Conservation (phyloP, 1,140 invertebrate genomes). For the Pseudomyrmex gracilis region DNA sequence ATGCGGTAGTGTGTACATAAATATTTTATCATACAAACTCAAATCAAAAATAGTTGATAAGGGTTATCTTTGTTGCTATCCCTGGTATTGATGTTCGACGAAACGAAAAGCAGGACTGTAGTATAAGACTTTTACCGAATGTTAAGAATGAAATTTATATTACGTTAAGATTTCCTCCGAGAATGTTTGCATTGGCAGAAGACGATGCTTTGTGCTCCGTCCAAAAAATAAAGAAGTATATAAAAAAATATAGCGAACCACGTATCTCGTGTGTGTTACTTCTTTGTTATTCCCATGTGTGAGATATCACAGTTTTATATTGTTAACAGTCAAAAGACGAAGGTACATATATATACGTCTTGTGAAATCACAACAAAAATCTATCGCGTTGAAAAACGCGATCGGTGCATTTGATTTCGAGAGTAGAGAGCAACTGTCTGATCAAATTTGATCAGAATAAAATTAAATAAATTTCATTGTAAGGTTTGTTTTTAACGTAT, state of each 20-base stretch:
- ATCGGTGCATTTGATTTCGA: no score
- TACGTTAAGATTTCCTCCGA: constrained; percentile 15
- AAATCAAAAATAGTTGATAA: constrained; percentile 69
- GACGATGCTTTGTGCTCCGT: constrained; percentile 74
- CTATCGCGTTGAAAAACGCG: not conserved
- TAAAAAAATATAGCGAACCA: constrained; percentile 5
- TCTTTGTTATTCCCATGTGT: not conserved
- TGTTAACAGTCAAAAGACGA: no score
- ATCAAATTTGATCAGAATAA: no score
- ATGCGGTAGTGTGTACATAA: constrained; percentile 3
- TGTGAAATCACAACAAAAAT: not conserved
- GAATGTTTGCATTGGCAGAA: constrained; percentile 67
- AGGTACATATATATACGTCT: no score
- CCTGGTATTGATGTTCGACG: constrained; percentile 30
- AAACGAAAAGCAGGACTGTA: constrained; percentile 36
- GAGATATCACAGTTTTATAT: no score
- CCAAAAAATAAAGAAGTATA: constrained; percentile 59
- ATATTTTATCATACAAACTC: constrained; percentile 17
- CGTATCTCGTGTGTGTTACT: not conserved
- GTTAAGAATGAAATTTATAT: constrained; percentile 68
- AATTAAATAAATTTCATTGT: no score
- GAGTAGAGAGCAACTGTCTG: no score
- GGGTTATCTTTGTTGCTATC: constrained; percentile 42
- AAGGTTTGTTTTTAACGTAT: no score
- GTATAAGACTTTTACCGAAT: constrained; percentile 58